phyloP scores from a whole-genome alignment of 2,797 vertebrate genomes.

The Mustela erminea region DNA sequence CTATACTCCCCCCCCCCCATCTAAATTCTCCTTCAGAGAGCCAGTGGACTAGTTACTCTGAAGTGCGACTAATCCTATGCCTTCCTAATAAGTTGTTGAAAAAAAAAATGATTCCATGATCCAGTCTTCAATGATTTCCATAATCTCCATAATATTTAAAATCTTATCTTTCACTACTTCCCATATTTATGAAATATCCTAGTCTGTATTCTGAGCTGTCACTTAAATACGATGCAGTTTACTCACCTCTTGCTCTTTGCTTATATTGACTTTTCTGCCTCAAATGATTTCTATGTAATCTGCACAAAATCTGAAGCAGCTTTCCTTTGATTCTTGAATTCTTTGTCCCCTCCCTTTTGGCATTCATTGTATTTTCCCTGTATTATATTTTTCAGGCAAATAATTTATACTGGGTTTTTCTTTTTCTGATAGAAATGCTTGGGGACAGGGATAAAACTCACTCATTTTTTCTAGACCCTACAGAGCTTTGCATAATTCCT shows the following conservation, averaged over 20 bases:
- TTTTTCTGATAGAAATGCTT: not conserved
- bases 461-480: not conserved
- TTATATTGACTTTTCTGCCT: not conserved
- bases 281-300: not conserved
- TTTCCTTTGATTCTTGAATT: not conserved
- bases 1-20: not conserved
- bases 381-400: not conserved
- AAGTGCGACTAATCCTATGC: not conserved
- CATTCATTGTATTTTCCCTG: not conserved
- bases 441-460: not conserved
- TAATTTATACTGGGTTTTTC: not conserved
- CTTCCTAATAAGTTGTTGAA: not conserved
- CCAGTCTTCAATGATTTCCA: not conserved
- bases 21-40: not conserved
- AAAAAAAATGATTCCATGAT: not conserved
- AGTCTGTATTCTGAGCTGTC: not conserved
- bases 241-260: not conserved
- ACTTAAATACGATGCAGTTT: not conserved
- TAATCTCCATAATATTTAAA: not conserved
- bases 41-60: not conserved
- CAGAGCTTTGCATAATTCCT: not conserved
- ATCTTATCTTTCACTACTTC: not conserved
- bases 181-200: not conserved
- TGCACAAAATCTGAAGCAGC: not conserved
- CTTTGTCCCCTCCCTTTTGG: not conserved